Conservation (phyloP, 2,888 invertebrate genomes). For the Lacanobia wlatinum region DNA sequence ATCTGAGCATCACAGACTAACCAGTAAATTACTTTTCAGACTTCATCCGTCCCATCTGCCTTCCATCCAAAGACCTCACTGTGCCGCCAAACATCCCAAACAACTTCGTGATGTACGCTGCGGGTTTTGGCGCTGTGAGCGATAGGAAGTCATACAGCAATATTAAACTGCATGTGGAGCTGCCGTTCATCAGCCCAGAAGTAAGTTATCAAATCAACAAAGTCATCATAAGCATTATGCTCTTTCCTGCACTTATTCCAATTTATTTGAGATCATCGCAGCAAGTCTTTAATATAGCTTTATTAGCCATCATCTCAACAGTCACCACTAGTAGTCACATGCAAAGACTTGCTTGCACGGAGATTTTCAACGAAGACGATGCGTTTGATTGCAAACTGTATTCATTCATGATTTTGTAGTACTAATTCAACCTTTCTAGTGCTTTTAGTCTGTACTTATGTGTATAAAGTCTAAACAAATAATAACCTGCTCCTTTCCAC, state of each 20-base stretch:
- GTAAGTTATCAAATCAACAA: conserved; percentile 17
- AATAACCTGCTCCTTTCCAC: background rate
- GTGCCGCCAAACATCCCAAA: conserved; percentile 22
- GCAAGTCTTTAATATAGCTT: too few species aligned
- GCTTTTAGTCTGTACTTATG: too few species aligned
- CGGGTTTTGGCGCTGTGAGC: conserved; percentile 68
- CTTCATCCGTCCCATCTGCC: conserved; percentile 63
- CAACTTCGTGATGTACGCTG: conserved; percentile 50
- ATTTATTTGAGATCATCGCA: background rate
- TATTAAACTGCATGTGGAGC: conserved; percentile 72
- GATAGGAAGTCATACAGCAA: conserved; percentile 72
- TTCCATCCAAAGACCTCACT: conserved; percentile 56
- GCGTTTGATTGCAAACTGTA: background rate
- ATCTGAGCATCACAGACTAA: background rate
- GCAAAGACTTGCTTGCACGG: background rate
- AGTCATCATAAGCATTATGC: background rate
- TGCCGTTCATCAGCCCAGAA: conserved; percentile 63
- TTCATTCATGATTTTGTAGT: background rate
- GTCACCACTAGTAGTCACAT: background rate
- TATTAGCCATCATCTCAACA: background rate
- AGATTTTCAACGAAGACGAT: background rate
- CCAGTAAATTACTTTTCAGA: conserved; percentile 43
- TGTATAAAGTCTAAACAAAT: background rate
- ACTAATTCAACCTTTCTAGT: background rate
- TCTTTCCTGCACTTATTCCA: background rate